Evolutionary conservation across 2,113 vertebrate species (phyloP).

Genomic region (Pomatorhinus ruficollis): DNA sequence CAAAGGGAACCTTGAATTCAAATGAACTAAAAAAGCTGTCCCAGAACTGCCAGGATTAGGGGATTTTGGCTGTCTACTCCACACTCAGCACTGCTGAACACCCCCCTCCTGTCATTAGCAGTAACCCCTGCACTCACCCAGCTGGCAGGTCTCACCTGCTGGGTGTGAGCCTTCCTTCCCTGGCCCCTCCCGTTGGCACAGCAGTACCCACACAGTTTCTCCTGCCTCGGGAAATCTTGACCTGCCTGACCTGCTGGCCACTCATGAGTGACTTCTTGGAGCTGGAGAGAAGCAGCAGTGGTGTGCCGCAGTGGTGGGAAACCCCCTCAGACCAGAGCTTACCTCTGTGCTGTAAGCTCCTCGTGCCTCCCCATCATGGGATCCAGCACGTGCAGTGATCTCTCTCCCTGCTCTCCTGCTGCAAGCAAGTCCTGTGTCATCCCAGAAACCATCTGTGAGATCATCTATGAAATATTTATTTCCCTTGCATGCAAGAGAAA

Average conservation of each 20-base stretch:
- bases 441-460: neutral
- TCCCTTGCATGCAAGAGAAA: neutral
- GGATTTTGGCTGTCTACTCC: neutral
- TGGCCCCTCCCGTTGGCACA: neutral
- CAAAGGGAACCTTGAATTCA: neutral
- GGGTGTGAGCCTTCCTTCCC: neutral
- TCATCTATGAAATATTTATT: constrained; percentile 38
- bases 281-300: neutral
- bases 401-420: neutral
- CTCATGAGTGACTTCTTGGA: neutral
- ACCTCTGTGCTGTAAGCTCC: neutral
- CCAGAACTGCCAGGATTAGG: neutral
- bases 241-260: neutral
- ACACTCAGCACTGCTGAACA: neutral
- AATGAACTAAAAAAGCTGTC: neutral
- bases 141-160: neutral
- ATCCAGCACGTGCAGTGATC: neutral
- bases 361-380: fast-evolving
- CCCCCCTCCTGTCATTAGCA: fast-evolving
- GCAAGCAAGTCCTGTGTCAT: neutral
- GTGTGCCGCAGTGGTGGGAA: neutral
- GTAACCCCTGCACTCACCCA: neutral
- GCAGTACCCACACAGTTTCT: fast-evolving
- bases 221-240: neutral
- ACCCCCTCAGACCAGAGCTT: neutral